phyloP scores from a whole-genome alignment of 2,113 vertebrate genomes.

The Ctenodactylus gundi region DNA sequence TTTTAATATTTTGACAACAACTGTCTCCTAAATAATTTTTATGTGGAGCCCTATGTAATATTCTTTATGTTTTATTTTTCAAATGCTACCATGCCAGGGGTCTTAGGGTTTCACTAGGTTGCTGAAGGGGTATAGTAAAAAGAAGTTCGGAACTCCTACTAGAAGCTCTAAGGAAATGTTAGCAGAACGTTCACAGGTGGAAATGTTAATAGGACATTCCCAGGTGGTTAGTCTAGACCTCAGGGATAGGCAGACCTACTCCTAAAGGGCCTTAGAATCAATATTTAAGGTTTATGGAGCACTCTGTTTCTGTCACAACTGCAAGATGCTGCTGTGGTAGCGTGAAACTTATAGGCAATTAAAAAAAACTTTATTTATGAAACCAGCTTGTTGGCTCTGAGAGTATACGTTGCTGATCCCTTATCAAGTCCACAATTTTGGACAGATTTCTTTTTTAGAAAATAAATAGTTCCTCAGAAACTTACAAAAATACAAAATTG shows the following conservation, averaged over 20 bases:
- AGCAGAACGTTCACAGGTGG: too few relatives aligned
- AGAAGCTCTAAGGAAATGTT: neutral
- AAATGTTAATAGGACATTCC: neutral
- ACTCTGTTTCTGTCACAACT: neutral
- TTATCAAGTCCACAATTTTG: neutral
- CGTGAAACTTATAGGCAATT: neutral
- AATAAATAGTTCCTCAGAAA: neutral
- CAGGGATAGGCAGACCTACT: neutral
- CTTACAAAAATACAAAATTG: neutral
- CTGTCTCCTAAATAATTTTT: neutral
- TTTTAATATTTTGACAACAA: conserved; percentile 10
- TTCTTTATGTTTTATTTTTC: neutral
- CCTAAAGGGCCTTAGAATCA: neutral
- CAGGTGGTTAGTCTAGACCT: neutral
- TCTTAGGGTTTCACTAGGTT: neutral
- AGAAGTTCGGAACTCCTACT: neutral
- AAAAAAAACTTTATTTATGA: neutral
- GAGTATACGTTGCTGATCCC: neutral
- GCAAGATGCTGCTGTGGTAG: neutral
- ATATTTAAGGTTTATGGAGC: neutral
- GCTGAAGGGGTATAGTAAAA: neutral
- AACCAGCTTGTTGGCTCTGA: neutral
- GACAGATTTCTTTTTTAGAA: neutral
- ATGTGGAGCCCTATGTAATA: neutral
- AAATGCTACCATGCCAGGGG: neutral